Base-by-base conservation (phyloP, 2,888 invertebrate species). In the Alloscopus bannaensis region DNA sequence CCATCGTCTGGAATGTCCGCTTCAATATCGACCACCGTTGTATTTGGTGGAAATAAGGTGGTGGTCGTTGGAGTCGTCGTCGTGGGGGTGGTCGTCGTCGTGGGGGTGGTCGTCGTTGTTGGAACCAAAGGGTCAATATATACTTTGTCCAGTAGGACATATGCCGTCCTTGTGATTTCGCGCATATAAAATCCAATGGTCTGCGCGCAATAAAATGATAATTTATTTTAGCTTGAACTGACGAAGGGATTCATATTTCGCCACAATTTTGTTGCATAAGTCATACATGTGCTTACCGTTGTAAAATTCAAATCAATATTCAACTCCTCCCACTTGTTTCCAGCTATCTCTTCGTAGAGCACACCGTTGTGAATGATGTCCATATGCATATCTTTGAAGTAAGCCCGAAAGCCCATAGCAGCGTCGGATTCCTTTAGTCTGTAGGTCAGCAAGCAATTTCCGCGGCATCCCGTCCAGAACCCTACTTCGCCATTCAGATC, bases 381-480 rank as follows among this genome's bases (percentile, higher is more conserved):
- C 47, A 66, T 28, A 6, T 20, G 28, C 47, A 28, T 52, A 29
- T 66, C 18, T 18, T 66, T 47, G 20, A 66, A 18, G n/a, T 66
- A 66, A 3, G 29, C 50, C 13, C 66, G 47, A 13, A 50, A n/a
- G 4, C 31, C 29, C 20, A 66, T 28, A 20, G 29, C 52, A 1
- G 22, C 28, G 20, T 66, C 66, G 11, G 29, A 20, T 8, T 47
- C 3, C 18, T 24, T 26, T 13, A 66, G 31, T 3, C 24, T 26
- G 26, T 66, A 66, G 3, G 66, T 50, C 31, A 66, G 31, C 4
- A 47, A 6, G 26, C 66, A 66, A 22, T 28, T n/a, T 1, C n/a
- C 2, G 26, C 11, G n/a, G 18, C 66, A 66, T 18, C 66, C 66
- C 1, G 50, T 29, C 66, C 66, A 66, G 31, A 66, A 66, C 18